phyloP scores from a whole-genome alignment of 2,888 invertebrate species.

The Heliconius erato region DNA sequence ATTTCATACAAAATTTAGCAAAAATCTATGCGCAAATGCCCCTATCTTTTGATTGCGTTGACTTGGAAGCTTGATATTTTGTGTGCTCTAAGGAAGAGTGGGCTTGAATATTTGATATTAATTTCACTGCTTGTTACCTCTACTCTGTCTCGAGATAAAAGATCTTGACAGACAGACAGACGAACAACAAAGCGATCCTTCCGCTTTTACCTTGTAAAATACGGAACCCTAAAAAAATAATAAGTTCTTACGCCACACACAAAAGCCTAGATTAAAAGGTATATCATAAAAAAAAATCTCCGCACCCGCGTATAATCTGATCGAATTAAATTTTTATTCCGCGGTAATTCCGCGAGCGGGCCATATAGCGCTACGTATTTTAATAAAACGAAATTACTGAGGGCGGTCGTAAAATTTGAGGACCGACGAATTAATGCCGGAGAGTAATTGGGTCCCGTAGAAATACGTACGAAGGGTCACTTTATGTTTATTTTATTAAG shows the following conservation, averaged over 20 bases:
- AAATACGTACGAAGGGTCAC: constrained; percentile 68
- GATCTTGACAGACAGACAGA: not conserved
- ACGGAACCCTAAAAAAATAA: not conserved
- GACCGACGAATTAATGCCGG: constrained; percentile 74
- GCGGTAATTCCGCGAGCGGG: constrained; percentile 61
- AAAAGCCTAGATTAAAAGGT: constrained; percentile 35
- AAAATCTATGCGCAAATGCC: too few species aligned
- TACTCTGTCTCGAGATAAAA: too few species aligned
- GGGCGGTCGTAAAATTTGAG: constrained; percentile 80
- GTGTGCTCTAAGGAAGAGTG: too few species aligned
- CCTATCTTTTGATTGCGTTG: too few species aligned
- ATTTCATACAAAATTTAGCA: too few species aligned
- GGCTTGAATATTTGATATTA: too few species aligned
- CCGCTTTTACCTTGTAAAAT: too few species aligned
- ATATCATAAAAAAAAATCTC: constrained; percentile 36
- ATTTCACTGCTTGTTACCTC: too few species aligned
- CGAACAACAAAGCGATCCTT: not conserved
- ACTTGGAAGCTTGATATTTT: too few species aligned
- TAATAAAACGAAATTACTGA: constrained; percentile 80
- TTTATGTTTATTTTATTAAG: constrained; percentile 60
- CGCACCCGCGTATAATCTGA: constrained; percentile 28
- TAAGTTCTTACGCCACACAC: not conserved
- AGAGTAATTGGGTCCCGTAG: constrained; percentile 71
- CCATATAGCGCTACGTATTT: constrained; percentile 76
- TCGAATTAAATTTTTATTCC: constrained; percentile 67